phyloP scores from a whole-genome alignment of 2,888 invertebrate species.

The Parnassius smintheus region DNA sequence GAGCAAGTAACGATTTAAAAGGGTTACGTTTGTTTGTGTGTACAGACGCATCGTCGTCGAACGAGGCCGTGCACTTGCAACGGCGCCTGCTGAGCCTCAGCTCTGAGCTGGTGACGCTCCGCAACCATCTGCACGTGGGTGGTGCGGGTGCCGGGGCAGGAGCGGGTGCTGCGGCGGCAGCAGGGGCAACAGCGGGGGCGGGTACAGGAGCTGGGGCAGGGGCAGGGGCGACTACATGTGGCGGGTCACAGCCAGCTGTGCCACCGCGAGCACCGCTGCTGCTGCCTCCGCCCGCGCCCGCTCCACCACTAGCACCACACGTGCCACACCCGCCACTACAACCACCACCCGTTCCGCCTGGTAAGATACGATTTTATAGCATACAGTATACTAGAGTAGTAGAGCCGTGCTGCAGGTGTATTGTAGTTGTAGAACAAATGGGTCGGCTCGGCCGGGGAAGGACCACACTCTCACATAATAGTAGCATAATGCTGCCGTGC shows the following conservation, averaged over 20 bases:
- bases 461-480: no score
- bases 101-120: conserved; percentile 94
- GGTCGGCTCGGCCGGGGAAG: no score
- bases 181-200: conserved; percentile 10
- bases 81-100: conserved; percentile 94
- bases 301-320: conserved; percentile 58
- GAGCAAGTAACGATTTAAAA: not conserved
- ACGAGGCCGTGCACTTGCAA: conserved; percentile 96
- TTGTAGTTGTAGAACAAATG: no score
- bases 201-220: conserved; percentile 8
- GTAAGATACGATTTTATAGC: conserved; percentile 32
- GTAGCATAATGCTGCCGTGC: no score
- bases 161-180: conserved; percentile 32
- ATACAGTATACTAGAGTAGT: no score
- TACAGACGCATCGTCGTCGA: conserved; percentile 95
- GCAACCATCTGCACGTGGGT: conserved; percentile 92
- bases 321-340: conserved; percentile 59
- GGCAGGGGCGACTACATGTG: conserved; percentile 10
- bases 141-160: conserved; percentile 43
- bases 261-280: conserved; percentile 45
- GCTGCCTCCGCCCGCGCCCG: conserved; percentile 55
- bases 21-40: conserved; percentile 6
- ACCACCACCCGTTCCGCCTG: conserved; percentile 61
- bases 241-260: conserved; percentile 32
- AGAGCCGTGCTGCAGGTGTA: no score